phyloP scores from a whole-genome alignment of 2,888 invertebrate species.

The Lordiphosa andalusiaca region DNA sequence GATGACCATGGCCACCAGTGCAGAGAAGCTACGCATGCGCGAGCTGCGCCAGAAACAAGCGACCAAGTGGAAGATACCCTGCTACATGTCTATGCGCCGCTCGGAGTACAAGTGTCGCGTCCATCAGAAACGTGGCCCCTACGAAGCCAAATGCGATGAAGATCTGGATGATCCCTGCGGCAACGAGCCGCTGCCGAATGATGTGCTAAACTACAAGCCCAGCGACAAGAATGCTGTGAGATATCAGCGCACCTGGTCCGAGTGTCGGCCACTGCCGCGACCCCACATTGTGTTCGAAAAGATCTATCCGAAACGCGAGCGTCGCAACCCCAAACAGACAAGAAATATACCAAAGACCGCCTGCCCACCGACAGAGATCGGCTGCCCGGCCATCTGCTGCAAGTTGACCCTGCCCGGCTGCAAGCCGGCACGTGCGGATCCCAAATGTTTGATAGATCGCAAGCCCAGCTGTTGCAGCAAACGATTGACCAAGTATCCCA shows the following conservation, averaged over 20 bases:
- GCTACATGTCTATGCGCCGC: constrained; percentile 18
- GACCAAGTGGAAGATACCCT: neutral
- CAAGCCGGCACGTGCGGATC: neutral
- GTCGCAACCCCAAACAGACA: constrained; percentile 15
- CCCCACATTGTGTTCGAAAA: constrained; percentile 1
- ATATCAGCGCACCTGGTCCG: constrained; percentile 48
- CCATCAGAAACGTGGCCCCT: neutral
- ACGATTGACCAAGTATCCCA: constrained; percentile 23
- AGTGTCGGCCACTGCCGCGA: constrained; percentile 9
- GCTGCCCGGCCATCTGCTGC: constrained; percentile 33
- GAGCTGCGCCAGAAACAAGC: neutral
- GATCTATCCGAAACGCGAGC: constrained; percentile 21
- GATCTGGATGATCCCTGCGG: constrained; percentile 14
- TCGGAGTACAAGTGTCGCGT: constrained; percentile 21
- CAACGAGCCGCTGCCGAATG: constrained; percentile 11
- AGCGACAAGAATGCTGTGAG: constrained; percentile 22
- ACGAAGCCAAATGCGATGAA: constrained; percentile 1
- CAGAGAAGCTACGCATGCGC: neutral
- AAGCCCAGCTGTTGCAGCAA: constrained; percentile 31
- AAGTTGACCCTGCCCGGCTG: constrained; percentile 21
- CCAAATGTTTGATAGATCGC: neutral
- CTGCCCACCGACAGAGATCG: neutral
- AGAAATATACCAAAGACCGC: constrained; percentile 1
- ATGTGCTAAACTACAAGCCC: constrained; percentile 25
- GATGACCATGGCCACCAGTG: neutral